Percentiles rank a stretch among this genome's conserved stretches.
phyloP scores from a whole-genome alignment of 2,797 vertebrate genomes.

The Euphonia xanthogaster region DNA sequence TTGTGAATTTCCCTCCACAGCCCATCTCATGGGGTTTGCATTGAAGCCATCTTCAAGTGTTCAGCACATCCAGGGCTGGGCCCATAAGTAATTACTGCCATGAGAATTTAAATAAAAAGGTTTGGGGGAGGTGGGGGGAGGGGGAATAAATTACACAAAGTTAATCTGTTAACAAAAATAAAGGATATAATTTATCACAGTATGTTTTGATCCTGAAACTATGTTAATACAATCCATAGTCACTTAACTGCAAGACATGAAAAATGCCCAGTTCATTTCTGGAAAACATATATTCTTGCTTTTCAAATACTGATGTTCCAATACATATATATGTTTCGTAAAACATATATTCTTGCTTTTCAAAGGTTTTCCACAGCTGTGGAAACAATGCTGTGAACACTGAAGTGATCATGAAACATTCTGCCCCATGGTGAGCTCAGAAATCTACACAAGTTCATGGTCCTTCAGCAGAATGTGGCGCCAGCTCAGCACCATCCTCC shows the following conservation, averaged over 20 bases:
- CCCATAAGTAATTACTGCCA: background rate
- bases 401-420: background rate
- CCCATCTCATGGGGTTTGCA: background rate
- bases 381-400: background rate
- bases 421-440: background rate
- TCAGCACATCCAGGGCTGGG: conserved; percentile 3
- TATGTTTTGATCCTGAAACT: background rate
- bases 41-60: background rate
- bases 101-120: background rate
- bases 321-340: background rate
- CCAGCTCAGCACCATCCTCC: background rate
- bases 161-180: background rate
- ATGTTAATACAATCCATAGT: background rate
- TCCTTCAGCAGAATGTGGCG: background rate
- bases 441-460: accelerated
- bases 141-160: background rate
- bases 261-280: background rate
- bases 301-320: background rate
- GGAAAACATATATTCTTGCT: conserved; percentile 58
- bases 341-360: conserved; percentile 51
- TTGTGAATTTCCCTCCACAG: background rate
- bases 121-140: accelerated
- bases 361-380: background rate
- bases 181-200: background rate
- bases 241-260: background rate